Evolutionary conservation across 2,888 invertebrate genomes (phyloP).

Genomic region (Sicus ferrugineus): DNA sequence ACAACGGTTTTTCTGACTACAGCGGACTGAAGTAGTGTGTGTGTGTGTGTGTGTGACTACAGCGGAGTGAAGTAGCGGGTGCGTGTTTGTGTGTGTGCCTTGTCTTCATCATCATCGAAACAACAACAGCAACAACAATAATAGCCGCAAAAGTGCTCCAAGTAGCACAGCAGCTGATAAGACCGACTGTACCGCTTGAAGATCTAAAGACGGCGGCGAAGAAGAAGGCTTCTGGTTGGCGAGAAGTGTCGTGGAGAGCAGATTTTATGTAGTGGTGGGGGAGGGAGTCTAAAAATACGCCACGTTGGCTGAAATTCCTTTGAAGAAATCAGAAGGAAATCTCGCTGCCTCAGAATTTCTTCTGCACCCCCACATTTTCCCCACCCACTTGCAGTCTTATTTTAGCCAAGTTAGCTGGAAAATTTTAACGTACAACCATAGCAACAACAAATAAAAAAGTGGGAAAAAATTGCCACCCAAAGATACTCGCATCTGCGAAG

Average conservation of each 20-base stretch:
- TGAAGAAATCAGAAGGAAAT: conserved; percentile 7
- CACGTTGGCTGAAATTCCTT: neutral
- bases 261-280: neutral
- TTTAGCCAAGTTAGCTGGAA: conserved; percentile 13
- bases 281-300: neutral
- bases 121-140: conserved; percentile 35
- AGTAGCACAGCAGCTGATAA: conserved; percentile 22
- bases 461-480: neutral
- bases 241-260: neutral
- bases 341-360: neutral
- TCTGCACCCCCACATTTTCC: neutral
- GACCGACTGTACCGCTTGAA: conserved; percentile 19
- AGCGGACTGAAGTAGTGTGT: neutral
- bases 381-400: neutral
- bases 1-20: neutral
- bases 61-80: neutral
- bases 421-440: neutral
- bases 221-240: neutral
- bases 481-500: neutral
- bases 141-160: conserved; percentile 28
- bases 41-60: neutral
- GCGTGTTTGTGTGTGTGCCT: conserved; percentile 46
- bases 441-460: neutral
- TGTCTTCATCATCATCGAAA: conserved; percentile 51
- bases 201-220: neutral